Base-by-base conservation (phyloP, 2,888 invertebrate genomes). In the Melitaea athalia region DNA sequence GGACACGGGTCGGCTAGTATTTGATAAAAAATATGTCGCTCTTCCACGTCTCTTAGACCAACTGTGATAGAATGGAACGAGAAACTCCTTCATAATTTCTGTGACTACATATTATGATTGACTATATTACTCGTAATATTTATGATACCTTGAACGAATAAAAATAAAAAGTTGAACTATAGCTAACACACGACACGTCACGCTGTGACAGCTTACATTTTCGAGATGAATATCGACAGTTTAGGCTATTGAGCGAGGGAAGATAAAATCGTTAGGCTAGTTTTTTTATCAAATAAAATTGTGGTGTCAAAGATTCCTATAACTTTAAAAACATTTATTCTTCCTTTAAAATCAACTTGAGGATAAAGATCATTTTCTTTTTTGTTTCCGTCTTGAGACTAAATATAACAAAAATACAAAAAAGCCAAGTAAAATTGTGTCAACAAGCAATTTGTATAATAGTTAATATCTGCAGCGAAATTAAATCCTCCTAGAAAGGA, bases 381-480 rank as follows among this genome's bases (percentile, higher is more conserved):
- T 31, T 14, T 12, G 12, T 15, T 57, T 42, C 15, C 11, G 3
- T 3, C n/a, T 14, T n/a, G 5, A 49, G 47, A 6, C 47, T 49
- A 12, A 45, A 45, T 11, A 45, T 45, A 49, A 49, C 4, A n/a
- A 49, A 57, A 57, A 57, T 24, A 15, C 17, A 63, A 62, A 63
- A 38, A 62, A 17, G 3, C 11, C 24, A 52, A 52, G 31, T 47
- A 24, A 67, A 52, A 68, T 63, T 50, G 59, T 59, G 3, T 47
- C 38, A 69, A 52, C 33, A 38, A 42, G 49, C 47, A 3, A 81
- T 78, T 74, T 59, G 6, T 45, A 11, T 50, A 38, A 49, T 50
- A 47, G 24, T 15, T 62, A 55, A 47, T 57, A 62, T 61, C 47
- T 50, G 47, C 55, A 59, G 63, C 24, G 52, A 60, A 62, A 65